Evolutionary conservation across 2,888 invertebrate species (phyloP).

Genomic region (Parascotia fuliginaria): DNA sequence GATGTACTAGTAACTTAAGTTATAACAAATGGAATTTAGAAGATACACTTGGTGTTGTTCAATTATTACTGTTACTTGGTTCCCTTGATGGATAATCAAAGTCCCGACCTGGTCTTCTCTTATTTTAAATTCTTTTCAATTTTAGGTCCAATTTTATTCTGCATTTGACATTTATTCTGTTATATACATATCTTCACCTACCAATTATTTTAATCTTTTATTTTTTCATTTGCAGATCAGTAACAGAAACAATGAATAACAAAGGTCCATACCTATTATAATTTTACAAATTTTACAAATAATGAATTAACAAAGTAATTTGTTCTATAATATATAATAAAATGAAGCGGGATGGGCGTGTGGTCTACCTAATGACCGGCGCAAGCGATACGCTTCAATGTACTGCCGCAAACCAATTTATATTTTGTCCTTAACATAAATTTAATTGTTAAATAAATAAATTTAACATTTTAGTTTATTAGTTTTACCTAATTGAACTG

Average conservation of each 20-base stretch:
- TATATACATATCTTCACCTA: no score
- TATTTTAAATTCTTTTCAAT: no score
- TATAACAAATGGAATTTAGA: no score
- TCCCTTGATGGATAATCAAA: no score
- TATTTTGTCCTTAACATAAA: conserved; percentile 49
- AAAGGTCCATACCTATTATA: conserved; percentile 34
- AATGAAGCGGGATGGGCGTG: conserved; percentile 42
- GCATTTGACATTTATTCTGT: no score
- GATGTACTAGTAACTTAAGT: no score
- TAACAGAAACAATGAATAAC: neutral
- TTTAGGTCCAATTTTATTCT: no score
- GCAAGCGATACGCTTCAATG: conserved; percentile 49
- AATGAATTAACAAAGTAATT: conserved; percentile 63
- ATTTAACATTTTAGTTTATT: conserved; percentile 27
- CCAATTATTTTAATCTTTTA: no score
- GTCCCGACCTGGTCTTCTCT: no score
- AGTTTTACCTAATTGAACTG: conserved; percentile 29
- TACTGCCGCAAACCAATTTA: conserved; percentile 56
- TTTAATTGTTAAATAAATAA: conserved; percentile 39
- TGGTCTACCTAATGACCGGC: conserved; percentile 56
- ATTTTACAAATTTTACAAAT: conserved; percentile 40
- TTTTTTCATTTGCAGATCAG: no score
- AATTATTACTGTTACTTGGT: no score
- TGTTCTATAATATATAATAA: no score
- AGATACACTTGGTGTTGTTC: neutral